These are phyloP conservation scores for Sphaerophoria taeniata DNA, from an alignment of 2,888 invertebrate species.

Conservation along the genomic window DNA sequence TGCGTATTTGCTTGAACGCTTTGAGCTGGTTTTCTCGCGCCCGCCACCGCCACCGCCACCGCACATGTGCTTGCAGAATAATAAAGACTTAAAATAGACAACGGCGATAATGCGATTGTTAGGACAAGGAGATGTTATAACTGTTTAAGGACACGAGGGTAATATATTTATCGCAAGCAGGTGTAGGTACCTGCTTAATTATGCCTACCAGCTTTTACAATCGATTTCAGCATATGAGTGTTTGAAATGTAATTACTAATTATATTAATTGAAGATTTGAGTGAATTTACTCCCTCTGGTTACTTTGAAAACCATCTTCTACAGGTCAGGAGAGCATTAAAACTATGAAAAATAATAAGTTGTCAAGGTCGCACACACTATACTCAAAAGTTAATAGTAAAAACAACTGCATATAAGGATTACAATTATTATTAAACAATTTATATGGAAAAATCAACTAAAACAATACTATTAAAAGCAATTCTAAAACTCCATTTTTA, in stretches of 20 bases:
- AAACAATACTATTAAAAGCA: too few relatives aligned
- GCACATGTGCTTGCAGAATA: conserved; percentile 15
- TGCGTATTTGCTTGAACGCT: conserved; percentile 34
- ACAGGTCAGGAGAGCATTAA: too few relatives aligned
- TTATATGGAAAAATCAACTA: too few relatives aligned
- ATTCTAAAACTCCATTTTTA: too few relatives aligned
- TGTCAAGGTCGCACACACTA: too few relatives aligned
- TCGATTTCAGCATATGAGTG: conserved; percentile 39
- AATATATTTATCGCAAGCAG: conserved; percentile 53
- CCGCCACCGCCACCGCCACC: too few relatives aligned
- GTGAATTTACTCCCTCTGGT: too few relatives aligned
- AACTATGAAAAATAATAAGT: too few relatives aligned
- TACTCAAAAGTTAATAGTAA: too few relatives aligned
- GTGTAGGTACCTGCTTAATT: conserved; percentile 62
- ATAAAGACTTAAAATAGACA: conserved; percentile 61
- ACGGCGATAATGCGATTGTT: conserved; percentile 61
- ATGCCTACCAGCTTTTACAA: conserved; percentile 52
- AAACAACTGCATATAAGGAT: too few relatives aligned
- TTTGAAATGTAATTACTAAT: conserved; percentile 47
- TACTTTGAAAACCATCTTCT: too few relatives aligned
- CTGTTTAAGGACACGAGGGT: conserved; percentile 64
- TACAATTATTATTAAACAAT: too few relatives aligned
- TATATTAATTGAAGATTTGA: conserved; percentile 21
- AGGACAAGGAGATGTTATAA: conserved; percentile 55
- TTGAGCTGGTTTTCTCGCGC: conserved; percentile 24